Percentiles rank a stretch among this genome's conserved stretches.
Conservation (phyloP, 2,797 vertebrate genomes). For the Mionectes olivaceus region DNA sequence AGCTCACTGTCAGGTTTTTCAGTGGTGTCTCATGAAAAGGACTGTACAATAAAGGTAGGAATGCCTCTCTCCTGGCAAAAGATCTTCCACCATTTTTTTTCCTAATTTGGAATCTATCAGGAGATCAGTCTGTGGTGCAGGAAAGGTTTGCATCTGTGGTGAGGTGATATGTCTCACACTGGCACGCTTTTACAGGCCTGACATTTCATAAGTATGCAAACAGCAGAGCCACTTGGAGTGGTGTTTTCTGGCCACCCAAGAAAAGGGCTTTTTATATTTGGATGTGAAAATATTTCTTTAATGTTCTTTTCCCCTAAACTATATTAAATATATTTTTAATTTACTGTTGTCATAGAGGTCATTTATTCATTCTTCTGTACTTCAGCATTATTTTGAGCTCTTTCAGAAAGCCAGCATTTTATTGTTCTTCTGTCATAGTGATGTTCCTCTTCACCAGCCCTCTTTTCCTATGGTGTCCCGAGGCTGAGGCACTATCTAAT, state of each 20-base stretch:
- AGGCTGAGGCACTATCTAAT: neutral
- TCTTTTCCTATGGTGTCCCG: neutral
- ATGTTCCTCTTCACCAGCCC: neutral
- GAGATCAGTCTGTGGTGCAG: conserved; percentile 35
- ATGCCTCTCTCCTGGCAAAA: conserved; percentile 64
- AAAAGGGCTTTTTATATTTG: neutral
- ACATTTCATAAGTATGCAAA: neutral
- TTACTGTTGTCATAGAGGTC: neutral
- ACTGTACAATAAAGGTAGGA: conserved; percentile 72
- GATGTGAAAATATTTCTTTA: neutral
- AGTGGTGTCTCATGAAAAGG: conserved; percentile 71
- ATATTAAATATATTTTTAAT: neutral
- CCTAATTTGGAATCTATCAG: conserved; percentile 61
- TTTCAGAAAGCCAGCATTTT: conserved; percentile 18
- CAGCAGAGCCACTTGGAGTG: neutral
- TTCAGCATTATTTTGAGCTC: conserved; percentile 47
- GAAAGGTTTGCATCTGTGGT: conserved; percentile 12
- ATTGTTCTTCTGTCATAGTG: neutral
- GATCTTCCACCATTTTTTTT: conserved; percentile 59
- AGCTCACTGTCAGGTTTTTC: conserved; percentile 74
- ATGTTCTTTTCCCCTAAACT: neutral
- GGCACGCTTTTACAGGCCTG: neutral
- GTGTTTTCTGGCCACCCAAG: neutral
- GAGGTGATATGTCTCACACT: neutral
- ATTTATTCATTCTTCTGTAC: neutral